These are phyloP conservation scores for Coelinius sp. DNA, from an alignment of 2,888 invertebrate species.

Conservation along the genomic window DNA sequence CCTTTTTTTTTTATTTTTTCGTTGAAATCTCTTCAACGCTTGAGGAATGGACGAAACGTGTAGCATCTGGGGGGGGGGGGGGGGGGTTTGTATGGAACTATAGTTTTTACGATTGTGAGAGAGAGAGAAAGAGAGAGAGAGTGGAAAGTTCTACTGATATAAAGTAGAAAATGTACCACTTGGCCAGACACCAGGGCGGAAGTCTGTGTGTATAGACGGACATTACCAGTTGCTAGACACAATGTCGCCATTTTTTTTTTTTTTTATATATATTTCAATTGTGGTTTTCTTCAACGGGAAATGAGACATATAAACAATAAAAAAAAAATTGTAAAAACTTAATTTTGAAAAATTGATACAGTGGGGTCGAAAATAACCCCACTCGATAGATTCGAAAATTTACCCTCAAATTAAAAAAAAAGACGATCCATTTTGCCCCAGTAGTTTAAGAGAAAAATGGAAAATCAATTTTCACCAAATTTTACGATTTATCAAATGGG, in stretches of 20 bases:
- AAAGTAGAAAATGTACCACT: constrained; percentile 45
- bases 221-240: constrained; percentile 24
- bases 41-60: constrained; percentile 4
- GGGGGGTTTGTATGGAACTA: not conserved
- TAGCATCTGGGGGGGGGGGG: not conserved
- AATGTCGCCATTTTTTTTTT: not conserved
- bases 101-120: not conserved
- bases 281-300: not conserved
- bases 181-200: constrained; percentile 63
- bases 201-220: constrained; percentile 49
- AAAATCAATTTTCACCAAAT: not conserved
- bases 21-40: not conserved
- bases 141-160: not conserved
- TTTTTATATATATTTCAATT: not conserved
- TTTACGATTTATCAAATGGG: too few species aligned
- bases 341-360: too few species aligned
- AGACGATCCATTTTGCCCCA: too few species aligned
- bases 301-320: not conserved
- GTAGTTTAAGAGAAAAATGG: too few species aligned
- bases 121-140: not conserved
- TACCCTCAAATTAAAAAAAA: too few species aligned
- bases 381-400: too few species aligned
- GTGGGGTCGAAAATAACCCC: too few species aligned
- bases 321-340: not conserved
- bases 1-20: not conserved